Evolutionary conservation across 2,797 vertebrate species (phyloP).

Genomic region (Darevskia nairensis): DNA sequence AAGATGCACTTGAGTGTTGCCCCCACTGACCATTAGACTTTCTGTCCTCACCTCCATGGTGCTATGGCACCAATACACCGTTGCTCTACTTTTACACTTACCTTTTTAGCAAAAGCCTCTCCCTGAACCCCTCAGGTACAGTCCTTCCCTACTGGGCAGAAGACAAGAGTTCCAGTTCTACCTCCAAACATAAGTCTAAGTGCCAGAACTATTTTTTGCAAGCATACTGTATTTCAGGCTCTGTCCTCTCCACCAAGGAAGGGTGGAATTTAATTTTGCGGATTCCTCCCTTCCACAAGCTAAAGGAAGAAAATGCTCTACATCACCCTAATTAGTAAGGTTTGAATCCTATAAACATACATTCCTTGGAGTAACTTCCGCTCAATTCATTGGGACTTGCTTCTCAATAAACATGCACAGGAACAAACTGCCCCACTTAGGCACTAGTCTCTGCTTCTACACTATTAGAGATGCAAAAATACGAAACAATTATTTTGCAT

Average conservation of each 20-base stretch:
- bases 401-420: neutral
- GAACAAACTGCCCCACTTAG: neutral
- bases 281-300: neutral
- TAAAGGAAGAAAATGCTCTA: neutral
- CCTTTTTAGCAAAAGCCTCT: neutral
- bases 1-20: too few species aligned
- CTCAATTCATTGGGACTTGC: neutral
- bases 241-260: neutral
- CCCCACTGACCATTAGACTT: too few species aligned
- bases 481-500: neutral
- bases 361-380: neutral
- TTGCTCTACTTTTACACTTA: conserved; percentile 9
- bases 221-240: neutral
- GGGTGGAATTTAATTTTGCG: neutral
- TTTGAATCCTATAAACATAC: too few species aligned
- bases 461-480: neutral
- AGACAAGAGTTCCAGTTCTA: neutral
- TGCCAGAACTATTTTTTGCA: neutral
- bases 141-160: neutral
- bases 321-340: neutral
- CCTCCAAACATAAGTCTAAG: neutral
- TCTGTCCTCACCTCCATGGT: neutral
- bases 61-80: neutral
- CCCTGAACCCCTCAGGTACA: neutral
- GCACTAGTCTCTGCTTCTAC: too few species aligned